Evolutionary conservation across 1,140 invertebrate species (phyloP).

Genomic region (Drosophila equinoxialis): DNA sequence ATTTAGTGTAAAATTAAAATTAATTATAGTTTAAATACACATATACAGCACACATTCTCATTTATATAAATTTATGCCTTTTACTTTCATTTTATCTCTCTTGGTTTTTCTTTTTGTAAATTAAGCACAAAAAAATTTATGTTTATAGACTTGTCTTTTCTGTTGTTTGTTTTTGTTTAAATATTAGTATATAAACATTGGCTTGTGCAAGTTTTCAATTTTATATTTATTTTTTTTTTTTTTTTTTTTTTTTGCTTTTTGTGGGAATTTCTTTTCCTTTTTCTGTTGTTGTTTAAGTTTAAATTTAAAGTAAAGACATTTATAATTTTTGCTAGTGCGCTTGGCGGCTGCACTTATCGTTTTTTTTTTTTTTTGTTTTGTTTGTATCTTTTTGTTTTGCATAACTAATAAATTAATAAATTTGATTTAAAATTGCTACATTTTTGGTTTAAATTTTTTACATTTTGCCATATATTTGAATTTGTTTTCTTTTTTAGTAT

Average conservation of each 20-base stretch:
- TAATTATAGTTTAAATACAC: conserved; percentile 79
- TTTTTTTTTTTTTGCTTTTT: background rate
- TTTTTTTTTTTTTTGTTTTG: conserved; percentile 4
- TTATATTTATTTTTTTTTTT: background rate
- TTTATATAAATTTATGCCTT: conserved; percentile 75
- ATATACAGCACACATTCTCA: conserved; percentile 69
- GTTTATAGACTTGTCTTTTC: conserved; percentile 71
- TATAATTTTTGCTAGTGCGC: conserved; percentile 47
- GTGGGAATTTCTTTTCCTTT: background rate
- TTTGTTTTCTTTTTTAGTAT: background rate
- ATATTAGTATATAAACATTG: conserved; percentile 71
- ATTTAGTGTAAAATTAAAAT: conserved; percentile 79
- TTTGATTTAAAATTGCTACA: conserved; percentile 80
- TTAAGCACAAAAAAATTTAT: conserved; percentile 77
- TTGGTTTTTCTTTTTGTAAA: conserved; percentile 41
- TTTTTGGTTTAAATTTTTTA: conserved; percentile 76
- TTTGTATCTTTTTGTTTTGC: conserved; percentile 38
- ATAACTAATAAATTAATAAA: conserved; percentile 77
- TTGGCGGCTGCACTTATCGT: conserved; percentile 26
- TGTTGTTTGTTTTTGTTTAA: conserved; percentile 54
- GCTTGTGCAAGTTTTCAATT: conserved; percentile 68
- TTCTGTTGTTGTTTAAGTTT: conserved; percentile 10
- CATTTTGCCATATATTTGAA: conserved; percentile 9
- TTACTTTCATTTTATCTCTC: conserved; percentile 49
- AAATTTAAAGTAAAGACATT: conserved; percentile 60